phyloP scores from a whole-genome alignment of 2,797 vertebrate genomes.

The Acanthurus leucopareius region DNA sequence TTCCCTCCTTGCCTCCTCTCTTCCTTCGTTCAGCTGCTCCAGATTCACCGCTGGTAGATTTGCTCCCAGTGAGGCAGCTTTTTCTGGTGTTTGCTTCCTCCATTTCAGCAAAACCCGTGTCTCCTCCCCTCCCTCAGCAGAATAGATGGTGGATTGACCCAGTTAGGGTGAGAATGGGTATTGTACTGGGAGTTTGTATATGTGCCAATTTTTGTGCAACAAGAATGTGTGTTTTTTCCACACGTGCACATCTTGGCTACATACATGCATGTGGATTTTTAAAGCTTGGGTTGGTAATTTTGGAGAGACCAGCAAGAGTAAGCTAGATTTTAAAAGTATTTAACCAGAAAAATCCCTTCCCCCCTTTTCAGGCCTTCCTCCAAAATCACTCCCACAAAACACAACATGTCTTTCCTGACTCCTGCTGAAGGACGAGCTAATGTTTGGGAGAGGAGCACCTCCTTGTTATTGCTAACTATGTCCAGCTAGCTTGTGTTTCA shows the following conservation, averaged over 20 bases:
- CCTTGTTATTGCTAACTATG: too few species aligned
- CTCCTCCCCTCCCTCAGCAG: constrained; percentile 58
- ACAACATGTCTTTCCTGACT: too few species aligned
- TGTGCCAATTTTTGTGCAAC: constrained; percentile 57
- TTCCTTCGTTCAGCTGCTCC: constrained; percentile 54
- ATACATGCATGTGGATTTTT: too few species aligned
- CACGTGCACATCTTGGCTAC: neutral
- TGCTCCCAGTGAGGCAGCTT: constrained; percentile 65
- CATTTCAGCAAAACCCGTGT: constrained; percentile 60
- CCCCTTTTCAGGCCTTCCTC: too few species aligned
- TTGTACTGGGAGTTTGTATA: constrained; percentile 46
- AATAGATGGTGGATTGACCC: constrained; percentile 77
- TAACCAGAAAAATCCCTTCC: too few species aligned
- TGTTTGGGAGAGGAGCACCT: too few species aligned
- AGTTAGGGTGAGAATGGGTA: constrained; percentile 75
- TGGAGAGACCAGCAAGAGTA: too few species aligned
- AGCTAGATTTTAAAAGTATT: too few species aligned
- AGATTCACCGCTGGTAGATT: constrained; percentile 60
- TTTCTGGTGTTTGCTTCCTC: constrained; percentile 67
- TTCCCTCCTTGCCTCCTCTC: constrained; percentile 30
- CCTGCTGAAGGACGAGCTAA: too few species aligned
- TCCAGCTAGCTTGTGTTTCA: too few species aligned
- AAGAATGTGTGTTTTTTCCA: neutral
- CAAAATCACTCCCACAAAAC: too few species aligned
- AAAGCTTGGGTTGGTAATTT: too few species aligned